Evolutionary conservation across 2,888 invertebrate genomes (phyloP).

Genomic region (Gortyna flavago): DNA sequence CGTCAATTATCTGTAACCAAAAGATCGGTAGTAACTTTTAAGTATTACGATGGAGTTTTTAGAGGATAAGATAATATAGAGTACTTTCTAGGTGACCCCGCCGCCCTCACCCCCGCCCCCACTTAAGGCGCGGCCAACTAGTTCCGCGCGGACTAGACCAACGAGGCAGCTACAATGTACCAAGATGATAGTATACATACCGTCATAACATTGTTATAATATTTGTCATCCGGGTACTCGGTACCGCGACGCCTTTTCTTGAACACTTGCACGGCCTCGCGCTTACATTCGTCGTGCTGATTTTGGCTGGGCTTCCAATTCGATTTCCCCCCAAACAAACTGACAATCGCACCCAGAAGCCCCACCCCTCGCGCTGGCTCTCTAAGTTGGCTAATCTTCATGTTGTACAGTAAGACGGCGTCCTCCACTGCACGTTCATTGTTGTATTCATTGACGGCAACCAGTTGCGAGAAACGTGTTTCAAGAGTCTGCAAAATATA

Average conservation of each 20-base stretch:
- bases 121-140: too few relatives aligned
- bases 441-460: slow-evolving; percentile 55
- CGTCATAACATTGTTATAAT: slow-evolving; percentile 22
- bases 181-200: slow-evolving; percentile 12
- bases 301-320: slow-evolving; percentile 33
- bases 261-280: slow-evolving; percentile 31
- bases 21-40: neutral
- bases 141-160: too few relatives aligned
- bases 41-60: neutral
- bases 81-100: neutral
- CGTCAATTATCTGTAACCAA: slow-evolving; percentile 29
- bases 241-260: slow-evolving; percentile 36
- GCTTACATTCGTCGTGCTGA: slow-evolving; percentile 24
- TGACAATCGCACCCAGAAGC: rapidly evolving
- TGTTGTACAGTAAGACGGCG: slow-evolving; percentile 51
- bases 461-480: slow-evolving; percentile 47
- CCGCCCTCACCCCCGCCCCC: too few relatives aligned
- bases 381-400: slow-evolving; percentile 51
- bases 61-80: neutral
- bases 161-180: neutral
- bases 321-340: rapidly evolving
- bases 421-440: slow-evolving; percentile 57
- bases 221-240: slow-evolving; percentile 35
- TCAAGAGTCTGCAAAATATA: slow-evolving; percentile 43
- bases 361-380: slow-evolving; percentile 31